Base-by-base conservation (phyloP, 2,797 vertebrate species). In the Sparidentex hasta region DNA sequence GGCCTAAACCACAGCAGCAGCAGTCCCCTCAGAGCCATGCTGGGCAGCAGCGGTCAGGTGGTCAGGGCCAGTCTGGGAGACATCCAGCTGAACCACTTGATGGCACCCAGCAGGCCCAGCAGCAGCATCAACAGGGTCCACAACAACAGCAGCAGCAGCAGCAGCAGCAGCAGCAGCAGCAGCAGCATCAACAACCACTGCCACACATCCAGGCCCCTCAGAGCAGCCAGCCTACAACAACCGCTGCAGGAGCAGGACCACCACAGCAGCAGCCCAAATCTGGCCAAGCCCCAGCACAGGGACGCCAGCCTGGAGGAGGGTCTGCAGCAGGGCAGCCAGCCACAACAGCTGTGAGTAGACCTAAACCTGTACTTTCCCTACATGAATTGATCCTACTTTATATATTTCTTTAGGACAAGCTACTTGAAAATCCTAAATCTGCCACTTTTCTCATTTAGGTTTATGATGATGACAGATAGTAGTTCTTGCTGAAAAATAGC, bases 331-430 rank as follows among this genome's bases (percentile, higher is more conserved):
- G 92, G 2, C 92, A 95, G 61, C 96, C 94, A 50, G 83, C 95
- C 63, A 71, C 90, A 21, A 88, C 94, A 44, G 90, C 47, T 20
- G 98, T 99, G 90, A 97, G 97, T 88, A 64, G 52, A 76, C 27
- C 6, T 65, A 64, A 48, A 76, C 27, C 6, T 65, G 17, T 47
- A 62, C 7, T 67, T 59, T 25, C 56, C 11, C 11, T 63, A 27
- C 11, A 59, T 21, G 16, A 27, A 58, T n/a, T 18, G 16, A 57
- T 62, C 1, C 3, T 46, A 21, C 18, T 13, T 50, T 25, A n/a
- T 51, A 18, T 64, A 63, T 41, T 63, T 56, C 12, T 43, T 38
- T 65, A 48, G 23, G 11, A 33, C 62, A 33, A 74, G 5, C 23
- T 62, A n/a, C 23, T 64, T 52, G 1, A 51, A 64, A 46, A 3